Conservation (phyloP, 2,113 vertebrate species). For the Rhegmatorhina hoffmannsi region DNA sequence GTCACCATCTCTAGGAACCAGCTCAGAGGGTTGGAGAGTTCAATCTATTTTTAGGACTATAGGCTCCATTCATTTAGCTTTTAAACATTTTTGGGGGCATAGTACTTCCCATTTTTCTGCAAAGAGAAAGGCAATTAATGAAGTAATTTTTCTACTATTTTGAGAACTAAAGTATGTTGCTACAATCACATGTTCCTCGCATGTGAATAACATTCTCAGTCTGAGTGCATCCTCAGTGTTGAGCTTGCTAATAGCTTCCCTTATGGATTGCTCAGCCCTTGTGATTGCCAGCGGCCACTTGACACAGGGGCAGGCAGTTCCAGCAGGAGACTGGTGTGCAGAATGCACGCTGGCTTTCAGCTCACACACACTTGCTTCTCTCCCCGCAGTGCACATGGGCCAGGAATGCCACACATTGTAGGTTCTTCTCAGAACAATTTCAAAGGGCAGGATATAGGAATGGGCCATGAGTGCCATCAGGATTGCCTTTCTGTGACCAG, state of each 20-base stretch:
- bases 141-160: neutral
- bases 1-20: neutral
- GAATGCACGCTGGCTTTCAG: accelerated
- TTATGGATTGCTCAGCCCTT: neutral
- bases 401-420: neutral
- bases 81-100: neutral
- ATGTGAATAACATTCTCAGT: neutral
- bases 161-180: neutral
- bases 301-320: neutral
- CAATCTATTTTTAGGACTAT: slow-evolving; percentile 43
- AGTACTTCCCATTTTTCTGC: neutral
- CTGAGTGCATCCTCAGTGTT: neutral
- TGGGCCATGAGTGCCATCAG: accelerated
- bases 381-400: accelerated
- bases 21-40: neutral
- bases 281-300: accelerated
- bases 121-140: neutral
- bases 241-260: neutral
- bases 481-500: accelerated
- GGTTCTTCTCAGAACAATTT: neutral
- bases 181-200: neutral
- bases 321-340: accelerated
- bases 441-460: neutral
- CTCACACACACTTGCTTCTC: neutral
- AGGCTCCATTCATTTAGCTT: neutral